A percentile compares a stretch with the other conserved stretches of the same genome.
phyloP scores from a whole-genome alignment of 1,140 invertebrate genomes.

The Bombyx mori region DNA sequence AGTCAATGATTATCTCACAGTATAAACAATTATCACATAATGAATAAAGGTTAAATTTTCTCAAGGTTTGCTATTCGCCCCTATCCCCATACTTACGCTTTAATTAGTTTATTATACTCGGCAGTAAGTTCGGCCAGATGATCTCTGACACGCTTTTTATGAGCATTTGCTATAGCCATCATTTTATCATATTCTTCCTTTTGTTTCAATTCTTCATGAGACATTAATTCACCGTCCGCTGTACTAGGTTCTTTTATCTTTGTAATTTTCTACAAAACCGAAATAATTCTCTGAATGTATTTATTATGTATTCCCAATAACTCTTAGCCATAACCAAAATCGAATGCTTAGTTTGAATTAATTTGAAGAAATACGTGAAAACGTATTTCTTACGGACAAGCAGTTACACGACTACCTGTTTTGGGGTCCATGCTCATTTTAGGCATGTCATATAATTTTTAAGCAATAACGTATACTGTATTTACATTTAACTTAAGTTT shows the following conservation, averaged over 20 bases:
- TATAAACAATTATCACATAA: too few relatives aligned
- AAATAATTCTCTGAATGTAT: slow-evolving; percentile 1
- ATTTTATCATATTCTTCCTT: slow-evolving; percentile 60
- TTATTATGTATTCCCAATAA: too few relatives aligned
- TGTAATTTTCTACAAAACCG: slow-evolving; percentile 36
- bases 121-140: slow-evolving; percentile 48
- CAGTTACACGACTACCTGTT: too few relatives aligned
- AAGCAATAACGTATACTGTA: background rate
- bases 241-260: slow-evolving; percentile 45
- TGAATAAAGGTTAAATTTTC: too few relatives aligned
- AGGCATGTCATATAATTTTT: too few relatives aligned
- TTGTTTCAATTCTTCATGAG: slow-evolving; percentile 62
- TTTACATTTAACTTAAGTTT: background rate
- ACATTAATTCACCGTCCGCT: slow-evolving; percentile 56
- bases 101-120: slow-evolving; percentile 55
- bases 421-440: too few relatives aligned
- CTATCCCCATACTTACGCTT: slow-evolving; percentile 31
- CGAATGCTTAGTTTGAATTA: too few relatives aligned
- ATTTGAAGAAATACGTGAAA: too few relatives aligned
- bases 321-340: too few relatives aligned
- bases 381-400: too few relatives aligned
- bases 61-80: too few relatives aligned
- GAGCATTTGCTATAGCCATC: slow-evolving; percentile 56
- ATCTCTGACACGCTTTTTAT: slow-evolving; percentile 51
- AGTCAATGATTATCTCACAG: too few relatives aligned